Base-by-base conservation (phyloP, 2,113 vertebrate species). In the Gopherus flavomarginatus region DNA sequence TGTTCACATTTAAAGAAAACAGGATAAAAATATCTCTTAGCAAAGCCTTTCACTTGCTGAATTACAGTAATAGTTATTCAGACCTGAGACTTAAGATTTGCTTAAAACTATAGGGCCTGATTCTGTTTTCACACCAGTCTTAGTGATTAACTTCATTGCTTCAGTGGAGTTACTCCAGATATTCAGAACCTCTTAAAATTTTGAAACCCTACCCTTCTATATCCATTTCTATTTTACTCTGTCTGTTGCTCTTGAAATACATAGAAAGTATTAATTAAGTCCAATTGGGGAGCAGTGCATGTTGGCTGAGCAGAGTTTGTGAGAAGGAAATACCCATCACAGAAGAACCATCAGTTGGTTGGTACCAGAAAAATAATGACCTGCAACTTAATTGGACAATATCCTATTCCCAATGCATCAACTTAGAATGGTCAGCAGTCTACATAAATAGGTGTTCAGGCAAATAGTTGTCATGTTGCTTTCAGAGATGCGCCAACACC, bases 31-130 rank as follows among this genome's bases (percentile, higher is more conserved):
- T 86, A 35, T 65, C 72, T 81, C 88, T 69, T 62, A 59, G 65
- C 26, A 49, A 93, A 84, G 81, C 4, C 19, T 56, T 44, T 82
- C 50, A 62, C 91, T 87, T 93, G n/a, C 49, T 84, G 54, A 24
- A 56, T 90, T 94, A 86, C 82, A 21, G 38, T 80, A 86, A 81
- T 85, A 50, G n/a, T 56, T 90, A 57, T 88, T 94, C 29, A 80
- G 65, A 21, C 89, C 1, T 21, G 31, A 85, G 14, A 83, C 14
- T 86, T 86, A 91, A 69, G 35, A 69, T 52, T 87, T 29, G 27
- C 8, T 44, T 47, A 65, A 22, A 89, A 16, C 57, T 81, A 19
- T 11, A 50, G 24, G 5, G 78, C 87, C 49, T 69, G 16, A 56
- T 56, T 56, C 12, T 56, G 6, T 5, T 79, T 88, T 92, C 85